These are phyloP conservation scores for Leptopilina clavipes DNA, from an alignment of 1,140 invertebrate genomes.

Conservation along the genomic window DNA sequence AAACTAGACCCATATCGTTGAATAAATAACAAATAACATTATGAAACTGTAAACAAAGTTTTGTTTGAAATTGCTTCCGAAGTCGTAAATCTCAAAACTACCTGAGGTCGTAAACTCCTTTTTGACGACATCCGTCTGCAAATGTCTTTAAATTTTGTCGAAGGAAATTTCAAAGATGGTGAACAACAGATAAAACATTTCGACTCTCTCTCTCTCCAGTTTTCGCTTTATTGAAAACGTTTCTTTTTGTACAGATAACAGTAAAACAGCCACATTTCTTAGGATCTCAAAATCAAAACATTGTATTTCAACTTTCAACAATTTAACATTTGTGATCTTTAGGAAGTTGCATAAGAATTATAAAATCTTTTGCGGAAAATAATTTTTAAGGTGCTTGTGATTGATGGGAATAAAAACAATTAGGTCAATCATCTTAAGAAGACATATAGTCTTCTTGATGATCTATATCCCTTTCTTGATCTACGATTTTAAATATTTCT, in stretches of 20 bases:
- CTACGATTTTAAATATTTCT: no score
- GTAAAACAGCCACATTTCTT: no score
- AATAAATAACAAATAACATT: conserved; percentile 4
- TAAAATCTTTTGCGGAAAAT: no score
- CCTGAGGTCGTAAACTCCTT: conserved; percentile 1
- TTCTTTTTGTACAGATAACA: neutral
- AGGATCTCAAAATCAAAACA: no score
- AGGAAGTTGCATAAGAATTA: no score
- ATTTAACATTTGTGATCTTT: no score
- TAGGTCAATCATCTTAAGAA: no score
- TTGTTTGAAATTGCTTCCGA: neutral
- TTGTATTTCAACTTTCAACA: no score
- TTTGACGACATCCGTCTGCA: neutral
- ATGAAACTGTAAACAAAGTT: neutral
- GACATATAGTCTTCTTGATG: no score
- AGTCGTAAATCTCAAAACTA: conserved; percentile 1
- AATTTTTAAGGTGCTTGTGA: no score
- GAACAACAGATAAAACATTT: conserved; percentile 9
- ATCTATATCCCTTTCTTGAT: no score
- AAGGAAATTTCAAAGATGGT: neutral
- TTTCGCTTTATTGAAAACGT: neutral
- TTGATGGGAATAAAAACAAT: no score
- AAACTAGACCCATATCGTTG: neutral
- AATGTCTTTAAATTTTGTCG: neutral
- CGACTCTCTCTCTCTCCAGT: neutral